phyloP scores from a whole-genome alignment of 2,797 vertebrate genomes.

The Arctocebus calabarensis region DNA sequence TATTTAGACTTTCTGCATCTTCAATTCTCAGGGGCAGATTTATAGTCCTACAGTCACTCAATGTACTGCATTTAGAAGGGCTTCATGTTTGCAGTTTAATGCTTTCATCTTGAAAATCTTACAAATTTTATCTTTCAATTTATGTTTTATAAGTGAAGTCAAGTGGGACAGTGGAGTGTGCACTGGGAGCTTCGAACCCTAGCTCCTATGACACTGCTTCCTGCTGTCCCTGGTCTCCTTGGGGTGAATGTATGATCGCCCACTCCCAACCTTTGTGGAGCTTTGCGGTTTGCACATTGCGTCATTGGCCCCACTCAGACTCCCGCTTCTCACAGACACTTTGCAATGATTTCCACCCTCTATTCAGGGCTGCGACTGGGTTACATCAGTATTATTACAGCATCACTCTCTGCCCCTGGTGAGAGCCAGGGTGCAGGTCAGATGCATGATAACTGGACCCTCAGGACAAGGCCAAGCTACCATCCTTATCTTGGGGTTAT shows the following conservation, averaged over 20 bases:
- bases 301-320: neutral
- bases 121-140: neutral
- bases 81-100: neutral
- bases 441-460: neutral
- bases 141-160: neutral
- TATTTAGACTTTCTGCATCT: neutral
- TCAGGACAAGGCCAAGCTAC: neutral
- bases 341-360: neutral
- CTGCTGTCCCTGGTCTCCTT: neutral
- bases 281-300: no score
- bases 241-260: no score
- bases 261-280: neutral
- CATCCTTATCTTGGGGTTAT: neutral
- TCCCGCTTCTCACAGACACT: neutral
- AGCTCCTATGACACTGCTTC: neutral
- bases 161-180: neutral
- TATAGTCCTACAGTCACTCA: neutral
- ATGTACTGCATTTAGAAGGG: neutral
- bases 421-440: accelerated
- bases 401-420: neutral
- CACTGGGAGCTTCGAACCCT: neutral
- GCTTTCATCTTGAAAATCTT: neutral
- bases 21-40: neutral
- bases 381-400: neutral
- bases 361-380: accelerated